Evolutionary conservation across 2,113 vertebrate species (phyloP), one percentile per base, ranked within the genome.

Genomic region (Ondatra zibethicus): DNA sequence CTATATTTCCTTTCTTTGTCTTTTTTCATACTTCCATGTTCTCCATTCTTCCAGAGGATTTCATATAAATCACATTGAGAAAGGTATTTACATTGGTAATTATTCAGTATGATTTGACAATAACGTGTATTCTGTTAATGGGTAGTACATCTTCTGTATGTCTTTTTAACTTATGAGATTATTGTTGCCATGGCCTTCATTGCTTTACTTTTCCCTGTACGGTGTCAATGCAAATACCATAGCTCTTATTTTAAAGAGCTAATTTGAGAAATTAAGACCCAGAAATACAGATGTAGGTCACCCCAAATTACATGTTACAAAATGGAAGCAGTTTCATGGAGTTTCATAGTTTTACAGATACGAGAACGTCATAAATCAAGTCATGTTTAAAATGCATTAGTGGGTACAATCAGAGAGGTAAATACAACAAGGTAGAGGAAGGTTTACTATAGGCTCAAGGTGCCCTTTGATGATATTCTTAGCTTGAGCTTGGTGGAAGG

Each of bases 61-160:
- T 27, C 21, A 8, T 12, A 36, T 33, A 68, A 13, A 47, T 94
- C 93, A 58, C 78, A 19, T 75, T 58, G 21, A 21, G 85, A 75
- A 95, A 4, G 97, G 97, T 97, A 95, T 52, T 78, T 88, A 25
- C 66, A n/a, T 21, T 96, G 17, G 13, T 66, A 31, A 68, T 21
- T 86, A 27, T 61, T 82, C 12, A 7, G 29, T 39, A 29, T 14
- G 3, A 58, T 61, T 25, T 42, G 55, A 84, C 50, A 25, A 58
- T 42, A 61, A 61, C 42, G 6, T 84, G 23, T 16, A 61, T 84
- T 42, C n/a, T 7, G 27, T 42, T 84, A 13, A 84, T 61, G 12
- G n/a, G 55, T 61, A 61, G 80, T 82, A n/a, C 61, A 7, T 16
- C n/a, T n/a, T 82, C 27, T 82, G 23, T 39, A 29, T 82, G n/a